Evolutionary conservation across 2,888 invertebrate species (phyloP).

Genomic region (Helicoverpa assulta): DNA sequence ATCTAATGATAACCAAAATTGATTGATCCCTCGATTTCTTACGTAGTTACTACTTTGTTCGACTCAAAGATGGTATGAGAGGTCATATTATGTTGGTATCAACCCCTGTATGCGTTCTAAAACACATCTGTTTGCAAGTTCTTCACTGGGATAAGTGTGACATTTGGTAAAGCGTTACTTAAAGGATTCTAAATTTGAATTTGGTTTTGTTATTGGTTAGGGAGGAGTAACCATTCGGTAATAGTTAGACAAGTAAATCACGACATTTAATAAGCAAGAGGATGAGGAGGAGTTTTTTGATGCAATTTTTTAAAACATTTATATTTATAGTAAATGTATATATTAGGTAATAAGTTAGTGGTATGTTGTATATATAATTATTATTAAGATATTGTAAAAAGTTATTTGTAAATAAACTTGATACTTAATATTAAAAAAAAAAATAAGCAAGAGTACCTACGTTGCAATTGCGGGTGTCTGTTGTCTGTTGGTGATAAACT

Average conservation of each 20-base stretch:
- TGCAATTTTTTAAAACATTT: no score
- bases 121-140: constrained; percentile 80
- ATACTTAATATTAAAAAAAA: background rate
- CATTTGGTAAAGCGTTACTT: constrained; percentile 83
- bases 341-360: no score
- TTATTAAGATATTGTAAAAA: no score
- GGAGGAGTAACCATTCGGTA: constrained; percentile 1
- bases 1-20: constrained; percentile 34
- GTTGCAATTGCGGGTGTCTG: no score
- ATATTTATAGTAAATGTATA: no score
- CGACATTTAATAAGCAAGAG: no score
- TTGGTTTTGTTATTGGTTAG: constrained; percentile 47
- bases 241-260: constrained; percentile 12
- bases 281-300: no score
- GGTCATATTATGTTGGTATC: constrained; percentile 35
- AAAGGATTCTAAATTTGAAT: constrained; percentile 77
- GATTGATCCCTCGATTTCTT: constrained; percentile 32
- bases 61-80: constrained; percentile 12
- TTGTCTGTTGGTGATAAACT: background rate
- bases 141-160: constrained; percentile 77
- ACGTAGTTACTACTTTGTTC: constrained; percentile 6
- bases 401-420: no score
- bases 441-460: no score
- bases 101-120: constrained; percentile 55
- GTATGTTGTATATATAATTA: no score